Evolutionary conservation across 2,888 invertebrate genomes (phyloP).

Genomic region (Erebia palarica): DNA sequence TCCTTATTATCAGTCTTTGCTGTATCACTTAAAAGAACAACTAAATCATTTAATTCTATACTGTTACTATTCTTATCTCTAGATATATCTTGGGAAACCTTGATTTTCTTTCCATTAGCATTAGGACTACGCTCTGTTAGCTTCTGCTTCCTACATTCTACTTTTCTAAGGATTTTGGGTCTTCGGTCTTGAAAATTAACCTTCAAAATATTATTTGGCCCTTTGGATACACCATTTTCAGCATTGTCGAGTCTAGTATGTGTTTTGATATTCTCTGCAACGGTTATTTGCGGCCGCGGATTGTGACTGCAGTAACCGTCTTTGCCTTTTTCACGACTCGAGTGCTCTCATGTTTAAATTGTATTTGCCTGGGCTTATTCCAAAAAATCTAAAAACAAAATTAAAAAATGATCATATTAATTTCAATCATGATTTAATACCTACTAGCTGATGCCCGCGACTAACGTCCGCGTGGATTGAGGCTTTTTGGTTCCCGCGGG

Average conservation of each 20-base stretch:
- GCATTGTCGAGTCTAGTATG: constrained; percentile 41
- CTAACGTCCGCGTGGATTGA: no score
- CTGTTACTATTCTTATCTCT: constrained; percentile 55
- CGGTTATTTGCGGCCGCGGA: constrained; percentile 43
- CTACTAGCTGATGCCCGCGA: no score
- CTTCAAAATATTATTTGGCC: constrained; percentile 22
- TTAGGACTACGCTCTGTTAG: constrained; percentile 25
- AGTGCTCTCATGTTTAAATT: constrained; percentile 67
- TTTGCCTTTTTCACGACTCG: constrained; percentile 66
- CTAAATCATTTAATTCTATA: constrained; percentile 55
- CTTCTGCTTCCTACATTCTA: constrained; percentile 36
- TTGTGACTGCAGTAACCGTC: constrained; percentile 69
- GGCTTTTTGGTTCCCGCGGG: no score
- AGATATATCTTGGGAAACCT: constrained; percentile 26
- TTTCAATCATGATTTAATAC: no score
- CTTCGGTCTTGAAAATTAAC: constrained; percentile 22
- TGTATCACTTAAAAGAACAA: constrained; percentile 43
- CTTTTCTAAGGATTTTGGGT: constrained; percentile 31
- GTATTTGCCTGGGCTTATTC: constrained; percentile 69
- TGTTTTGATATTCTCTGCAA: constrained; percentile 35
- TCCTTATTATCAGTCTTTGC: constrained; percentile 40
- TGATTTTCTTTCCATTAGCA: constrained; percentile 32
- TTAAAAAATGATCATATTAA: background rate
- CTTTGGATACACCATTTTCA: constrained; percentile 5
- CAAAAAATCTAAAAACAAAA: constrained; percentile 60